Evolutionary conservation across 2,888 invertebrate species (phyloP).

Genomic region (Heliconius cydno): DNA sequence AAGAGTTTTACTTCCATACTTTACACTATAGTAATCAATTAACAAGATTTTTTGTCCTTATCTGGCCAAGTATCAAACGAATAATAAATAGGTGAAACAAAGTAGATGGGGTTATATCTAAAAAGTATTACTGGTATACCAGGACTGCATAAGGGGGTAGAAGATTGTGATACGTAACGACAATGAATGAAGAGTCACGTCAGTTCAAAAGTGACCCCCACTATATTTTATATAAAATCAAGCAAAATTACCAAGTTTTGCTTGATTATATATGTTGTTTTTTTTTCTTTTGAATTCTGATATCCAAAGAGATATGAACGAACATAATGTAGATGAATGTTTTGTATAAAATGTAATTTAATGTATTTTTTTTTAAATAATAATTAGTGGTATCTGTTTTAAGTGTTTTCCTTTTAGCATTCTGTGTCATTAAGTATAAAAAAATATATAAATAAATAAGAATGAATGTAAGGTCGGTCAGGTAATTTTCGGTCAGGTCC

Average conservation of each 20-base stretch:
- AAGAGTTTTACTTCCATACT: not conserved
- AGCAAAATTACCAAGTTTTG: not conserved
- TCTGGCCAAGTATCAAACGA: not conserved
- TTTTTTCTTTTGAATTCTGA: too few species aligned
- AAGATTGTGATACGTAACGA: constrained; percentile 2
- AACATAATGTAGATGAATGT: too few species aligned
- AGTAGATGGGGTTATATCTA: not conserved
- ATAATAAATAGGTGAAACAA: not conserved
- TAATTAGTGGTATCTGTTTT: too few species aligned
- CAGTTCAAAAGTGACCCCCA: not conserved
- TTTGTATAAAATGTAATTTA: too few species aligned
- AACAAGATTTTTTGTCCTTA: not conserved
- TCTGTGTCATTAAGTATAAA: too few species aligned
- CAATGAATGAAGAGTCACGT: not conserved
- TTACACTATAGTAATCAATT: not conserved
- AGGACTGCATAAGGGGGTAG: constrained; percentile 17
- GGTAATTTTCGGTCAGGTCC: not conserved
- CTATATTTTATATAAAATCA: not conserved
- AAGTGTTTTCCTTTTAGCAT: too few species aligned
- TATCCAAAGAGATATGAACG: too few species aligned
- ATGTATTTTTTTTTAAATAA: too few species aligned
- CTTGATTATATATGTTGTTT: too few species aligned
- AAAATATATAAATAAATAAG: too few species aligned
- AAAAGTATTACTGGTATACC: constrained; percentile 16
- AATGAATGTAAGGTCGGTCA: too few species aligned